Base-by-base conservation (phyloP, 2,797 vertebrate species). In the Muscicapa comitata region DNA sequence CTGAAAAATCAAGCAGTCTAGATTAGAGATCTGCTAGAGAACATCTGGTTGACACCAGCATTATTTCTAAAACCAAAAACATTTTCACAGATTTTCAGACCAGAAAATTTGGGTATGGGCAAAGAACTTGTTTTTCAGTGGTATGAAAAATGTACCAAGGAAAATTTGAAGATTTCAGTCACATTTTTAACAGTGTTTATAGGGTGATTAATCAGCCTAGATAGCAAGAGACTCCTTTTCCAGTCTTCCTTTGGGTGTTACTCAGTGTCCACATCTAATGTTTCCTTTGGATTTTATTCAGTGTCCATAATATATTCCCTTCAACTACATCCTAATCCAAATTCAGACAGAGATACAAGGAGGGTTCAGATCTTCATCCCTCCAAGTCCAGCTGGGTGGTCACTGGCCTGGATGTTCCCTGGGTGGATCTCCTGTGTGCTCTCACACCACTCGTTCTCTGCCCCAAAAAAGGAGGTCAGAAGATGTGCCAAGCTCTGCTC, bases 241-340 rank as follows among this genome's bases (percentile, higher is more conserved):
- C 28, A 35, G 16, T 71, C 37, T 70, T 73, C 26, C 29, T 74
- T 73, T 48, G 5, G 4, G 7, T 53, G 24, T 58, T 37, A 51
- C 17, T 72, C 10, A 2, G 17, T 4, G 6, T 61, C 45, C 3
- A 1, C 26, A 48, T 10, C 26, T 42, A 40, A 57, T 1, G 2
- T 19, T 31, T 24, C 17, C 45, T 72, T 61, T 43, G 4, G 7
- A 6, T 43, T 35, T 61, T 43, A 45, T 31, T 78, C 59, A 3
- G 7, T 4, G 10, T 53, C 37, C 3, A 0, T 19, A 50, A 45
- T 58, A 40, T 5, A 25, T 18, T 21, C 24, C 26, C 42, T 68
- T 66, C 37, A 68, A 29, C 31, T 54, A 19, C 18, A 45, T 5
- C 35, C 7, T 23, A 28, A 38, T 43, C 10, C 19, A 58, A 55